phyloP scores from a whole-genome alignment of 1,140 invertebrate species.

The Venustaconcha ellipsiformis region DNA sequence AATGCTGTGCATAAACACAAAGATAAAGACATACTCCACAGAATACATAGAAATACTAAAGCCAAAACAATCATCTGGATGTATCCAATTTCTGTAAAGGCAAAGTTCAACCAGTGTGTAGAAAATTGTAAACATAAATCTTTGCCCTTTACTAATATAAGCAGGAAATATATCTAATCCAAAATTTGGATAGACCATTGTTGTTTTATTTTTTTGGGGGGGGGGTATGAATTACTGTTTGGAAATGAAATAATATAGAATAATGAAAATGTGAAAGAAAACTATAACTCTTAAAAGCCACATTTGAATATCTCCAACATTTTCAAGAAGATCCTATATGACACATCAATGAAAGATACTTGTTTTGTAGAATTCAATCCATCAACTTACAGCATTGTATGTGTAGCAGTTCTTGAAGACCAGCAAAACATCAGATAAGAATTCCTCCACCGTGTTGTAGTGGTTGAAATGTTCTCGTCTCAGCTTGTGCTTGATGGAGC shows the following conservation, averaged over 20 bases:
- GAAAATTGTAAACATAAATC: background rate
- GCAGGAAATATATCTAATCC: no score
- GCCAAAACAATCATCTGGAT: background rate
- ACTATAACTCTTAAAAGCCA: background rate
- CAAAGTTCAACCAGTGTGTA: background rate
- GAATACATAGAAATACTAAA: background rate
- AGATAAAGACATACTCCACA: no score
- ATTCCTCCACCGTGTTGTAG: conserved; percentile 81
- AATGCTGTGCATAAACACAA: no score
- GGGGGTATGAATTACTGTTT: background rate
- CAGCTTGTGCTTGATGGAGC: conserved; percentile 83
- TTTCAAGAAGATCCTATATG: background rate
- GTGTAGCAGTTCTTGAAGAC: conserved; percentile 90
- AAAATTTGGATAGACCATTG: no score
- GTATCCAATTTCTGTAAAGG: background rate
- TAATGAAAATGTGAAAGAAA: background rate
- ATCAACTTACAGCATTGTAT: conserved; percentile 82
- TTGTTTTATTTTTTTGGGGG: no score
- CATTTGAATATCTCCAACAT: background rate
- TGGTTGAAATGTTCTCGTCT: conserved; percentile 79
- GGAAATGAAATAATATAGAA: background rate
- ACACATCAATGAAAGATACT: background rate
- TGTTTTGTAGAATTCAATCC: background rate
- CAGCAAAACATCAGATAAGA: conserved; percentile 84
- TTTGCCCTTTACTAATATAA: background rate